A percentile compares a stretch with the other conserved stretches of the same genome.
Conservation (phyloP, 2,113 vertebrate species). For the Stomatorhinus ivindoensis region DNA sequence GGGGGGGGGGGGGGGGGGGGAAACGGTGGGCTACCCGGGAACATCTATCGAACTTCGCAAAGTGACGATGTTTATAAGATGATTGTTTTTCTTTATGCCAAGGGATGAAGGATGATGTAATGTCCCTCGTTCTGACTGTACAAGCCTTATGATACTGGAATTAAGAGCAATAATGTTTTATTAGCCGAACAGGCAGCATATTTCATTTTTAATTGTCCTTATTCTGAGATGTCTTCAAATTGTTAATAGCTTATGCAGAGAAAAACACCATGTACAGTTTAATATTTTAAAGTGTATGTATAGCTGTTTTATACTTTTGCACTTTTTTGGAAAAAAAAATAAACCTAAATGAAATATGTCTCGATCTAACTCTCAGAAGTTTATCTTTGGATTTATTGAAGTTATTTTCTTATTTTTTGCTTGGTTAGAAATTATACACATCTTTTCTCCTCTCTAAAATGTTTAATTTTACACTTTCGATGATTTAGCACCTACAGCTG, state of each 20-base stretch:
- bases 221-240: conserved; percentile 21
- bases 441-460: neutral
- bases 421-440: neutral
- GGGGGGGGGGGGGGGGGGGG: too few species aligned
- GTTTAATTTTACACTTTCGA: neutral
- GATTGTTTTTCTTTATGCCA: neutral
- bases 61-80: conserved; percentile 11
- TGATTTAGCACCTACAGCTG: neutral
- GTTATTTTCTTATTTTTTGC: neutral
- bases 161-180: conserved; percentile 10
- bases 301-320: conserved; percentile 62
- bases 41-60: neutral
- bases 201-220: conserved; percentile 17
- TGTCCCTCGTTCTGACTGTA: conserved; percentile 25
- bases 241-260: conserved; percentile 39
- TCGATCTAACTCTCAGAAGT: neutral
- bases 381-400: neutral
- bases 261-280: conserved; percentile 51
- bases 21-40: neutral
- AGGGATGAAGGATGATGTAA: conserved; percentile 14
- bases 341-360: conserved; percentile 44
- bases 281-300: conserved; percentile 50
- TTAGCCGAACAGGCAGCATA: conserved; percentile 31
- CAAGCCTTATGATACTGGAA: conserved; percentile 39
- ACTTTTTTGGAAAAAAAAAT: conserved; percentile 51